Percentiles rank a stretch among this genome's conserved stretches.
Evolutionary conservation across 92 coral and sea anemone genomes (phyloP).

Genomic region (Micromussa lordhowensis): DNA sequence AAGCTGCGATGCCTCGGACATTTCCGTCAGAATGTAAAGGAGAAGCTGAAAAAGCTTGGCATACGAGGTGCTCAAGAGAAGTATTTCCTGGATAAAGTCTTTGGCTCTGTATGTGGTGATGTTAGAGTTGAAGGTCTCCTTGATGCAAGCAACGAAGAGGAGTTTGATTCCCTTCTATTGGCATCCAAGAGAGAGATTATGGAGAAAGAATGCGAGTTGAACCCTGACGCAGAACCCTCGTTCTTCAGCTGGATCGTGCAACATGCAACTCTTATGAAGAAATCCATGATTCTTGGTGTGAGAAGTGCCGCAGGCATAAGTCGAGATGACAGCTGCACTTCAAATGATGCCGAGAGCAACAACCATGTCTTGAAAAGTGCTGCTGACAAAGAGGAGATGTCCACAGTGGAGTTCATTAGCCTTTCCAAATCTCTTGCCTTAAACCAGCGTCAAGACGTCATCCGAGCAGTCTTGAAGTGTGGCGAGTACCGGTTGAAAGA

Average conservation of each 20-base stretch:
- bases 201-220: slow-evolving; percentile 41
- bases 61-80: slow-evolving; percentile 23
- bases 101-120: slow-evolving; percentile 49
- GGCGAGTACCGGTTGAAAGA: slow-evolving; percentile 47
- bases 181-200: slow-evolving; percentile 42
- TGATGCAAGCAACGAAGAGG: slow-evolving; percentile 44
- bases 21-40: slow-evolving; percentile 41
- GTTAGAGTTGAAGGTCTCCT: slow-evolving; percentile 63
- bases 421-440: slow-evolving; percentile 48
- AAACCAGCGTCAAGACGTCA: slow-evolving; percentile 45
- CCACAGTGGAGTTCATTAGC: slow-evolving; percentile 57
- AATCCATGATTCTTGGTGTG: slow-evolving; percentile 61
- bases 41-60: slow-evolving; percentile 42
- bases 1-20: slow-evolving; percentile 55
- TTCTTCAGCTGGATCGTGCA: slow-evolving; percentile 46
- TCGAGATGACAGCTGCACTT: slow-evolving; percentile 54
- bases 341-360: slow-evolving; percentile 69
- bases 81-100: slow-evolving; percentile 54
- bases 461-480: slow-evolving; percentile 45
- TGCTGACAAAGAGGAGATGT: slow-evolving; percentile 55
- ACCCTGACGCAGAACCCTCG: slow-evolving; percentile 31
- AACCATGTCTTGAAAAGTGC: slow-evolving; percentile 64
- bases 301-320: slow-evolving; percentile 36
- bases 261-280: slow-evolving; percentile 40
- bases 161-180: slow-evolving; percentile 55